phyloP scores from a whole-genome alignment of 2,888 invertebrate genomes.

The Pristionchus maxplancki region DNA sequence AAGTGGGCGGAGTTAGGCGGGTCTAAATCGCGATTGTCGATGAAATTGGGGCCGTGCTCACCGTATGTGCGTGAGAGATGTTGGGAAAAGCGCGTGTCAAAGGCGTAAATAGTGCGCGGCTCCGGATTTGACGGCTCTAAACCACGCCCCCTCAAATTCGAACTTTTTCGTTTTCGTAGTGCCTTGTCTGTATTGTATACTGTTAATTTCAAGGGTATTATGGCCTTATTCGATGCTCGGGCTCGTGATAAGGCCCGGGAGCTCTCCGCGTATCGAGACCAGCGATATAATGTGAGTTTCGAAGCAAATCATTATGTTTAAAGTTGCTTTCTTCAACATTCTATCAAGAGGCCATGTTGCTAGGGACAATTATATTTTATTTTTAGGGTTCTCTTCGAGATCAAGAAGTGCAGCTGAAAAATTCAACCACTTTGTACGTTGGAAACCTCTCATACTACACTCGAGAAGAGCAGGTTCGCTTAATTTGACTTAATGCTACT shows the following conservation, averaged over 20 bases:
- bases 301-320: neutral
- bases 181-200: neutral
- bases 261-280: slow-evolving; percentile 74
- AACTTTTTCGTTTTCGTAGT: neutral
- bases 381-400: slow-evolving; percentile 72
- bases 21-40: too few relatives aligned
- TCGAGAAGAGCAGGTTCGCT: slow-evolving; percentile 87
- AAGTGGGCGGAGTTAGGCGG: too few relatives aligned
- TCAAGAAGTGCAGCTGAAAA: slow-evolving; percentile 85
- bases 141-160: neutral
- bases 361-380: neutral
- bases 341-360: neutral
- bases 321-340: neutral
- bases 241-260: slow-evolving; percentile 60
- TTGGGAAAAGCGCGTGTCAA: neutral
- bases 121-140: too few relatives aligned
- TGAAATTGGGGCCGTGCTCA: too few relatives aligned
- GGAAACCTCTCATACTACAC: slow-evolving; percentile 99
- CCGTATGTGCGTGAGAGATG: neutral
- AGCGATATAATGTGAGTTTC: slow-evolving; percentile 69
- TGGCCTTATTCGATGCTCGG: slow-evolving; percentile 63
- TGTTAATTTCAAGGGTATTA: slow-evolving; percentile 41
- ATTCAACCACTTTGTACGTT: slow-evolving; percentile 91
- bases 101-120: neutral
- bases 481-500: neutral